These are phyloP conservation scores for Tetrax tetrax DNA, from an alignment of 2,113 vertebrate genomes.

Conservation along the genomic window DNA sequence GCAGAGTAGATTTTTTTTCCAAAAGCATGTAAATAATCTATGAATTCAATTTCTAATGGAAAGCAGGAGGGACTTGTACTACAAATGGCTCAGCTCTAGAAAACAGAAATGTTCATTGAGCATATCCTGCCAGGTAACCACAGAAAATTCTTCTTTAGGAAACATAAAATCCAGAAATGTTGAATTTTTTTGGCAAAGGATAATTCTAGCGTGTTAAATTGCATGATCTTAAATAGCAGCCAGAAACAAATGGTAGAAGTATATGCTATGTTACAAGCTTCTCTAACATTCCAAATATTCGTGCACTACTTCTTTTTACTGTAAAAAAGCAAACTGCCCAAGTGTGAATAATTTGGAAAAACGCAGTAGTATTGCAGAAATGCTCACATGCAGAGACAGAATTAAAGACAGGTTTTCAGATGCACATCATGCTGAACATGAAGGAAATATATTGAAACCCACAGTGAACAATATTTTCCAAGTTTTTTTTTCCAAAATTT, in stretches of 20 bases:
- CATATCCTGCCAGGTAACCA: neutral
- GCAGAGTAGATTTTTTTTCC: neutral
- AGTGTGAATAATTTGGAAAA: neutral
- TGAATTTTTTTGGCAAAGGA: neutral
- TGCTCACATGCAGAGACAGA: neutral
- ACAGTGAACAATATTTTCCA: neutral
- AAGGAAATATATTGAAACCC: neutral
- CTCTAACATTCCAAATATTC: neutral
- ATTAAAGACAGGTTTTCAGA: neutral
- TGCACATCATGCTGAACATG: fast-evolving
- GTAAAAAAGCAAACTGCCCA: neutral
- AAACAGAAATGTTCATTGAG: neutral
- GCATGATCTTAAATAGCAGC: neutral
- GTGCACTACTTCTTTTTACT: neutral
- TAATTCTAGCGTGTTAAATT: neutral
- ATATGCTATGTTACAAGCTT: neutral
- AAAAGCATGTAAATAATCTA: neutral
- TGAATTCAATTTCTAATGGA: neutral
- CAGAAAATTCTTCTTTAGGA: neutral
- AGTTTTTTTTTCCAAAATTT: no score
- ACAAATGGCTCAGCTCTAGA: neutral
- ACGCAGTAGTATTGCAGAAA: neutral
- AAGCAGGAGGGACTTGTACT: neutral
- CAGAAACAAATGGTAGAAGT: neutral
- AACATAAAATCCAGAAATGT: neutral